A percentile compares a stretch with the other conserved stretches of the same genome.
Evolutionary conservation across 2,888 invertebrate species (phyloP).

Genomic region (Parelbella ahira): DNA sequence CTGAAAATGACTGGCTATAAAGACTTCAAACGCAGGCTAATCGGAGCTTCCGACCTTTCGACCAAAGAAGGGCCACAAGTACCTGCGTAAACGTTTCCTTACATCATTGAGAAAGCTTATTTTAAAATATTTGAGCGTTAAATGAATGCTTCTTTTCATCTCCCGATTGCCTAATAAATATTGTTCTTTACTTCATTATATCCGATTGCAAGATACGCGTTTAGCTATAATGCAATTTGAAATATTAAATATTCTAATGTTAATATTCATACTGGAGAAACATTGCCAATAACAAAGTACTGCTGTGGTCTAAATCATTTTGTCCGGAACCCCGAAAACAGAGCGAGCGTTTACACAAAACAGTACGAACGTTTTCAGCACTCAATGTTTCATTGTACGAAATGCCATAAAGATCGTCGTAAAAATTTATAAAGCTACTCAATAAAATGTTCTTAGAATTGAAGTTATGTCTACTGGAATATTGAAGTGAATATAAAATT

Average conservation of each 20-base stretch:
- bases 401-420: conserved; percentile 64
- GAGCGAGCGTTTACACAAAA: no score
- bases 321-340: no score
- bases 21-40: conserved; percentile 77
- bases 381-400: conserved; percentile 67
- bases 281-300: no score
- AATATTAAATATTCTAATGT: no score
- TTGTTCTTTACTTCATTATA: conserved; percentile 8
- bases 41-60: conserved; percentile 75
- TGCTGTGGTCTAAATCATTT: no score
- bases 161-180: conserved; percentile 8
- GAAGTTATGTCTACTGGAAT: conserved; percentile 11
- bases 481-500: conserved; percentile 13
- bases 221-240: no score
- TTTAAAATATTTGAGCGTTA: conserved; percentile 35
- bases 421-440: conserved; percentile 69
- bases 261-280: no score
- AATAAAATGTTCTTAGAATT: conserved; percentile 47
- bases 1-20: conserved; percentile 71
- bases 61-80: conserved; percentile 58
- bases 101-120: conserved; percentile 52
- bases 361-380: conserved; percentile 37
- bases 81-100: conserved; percentile 60
- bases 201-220: no score
- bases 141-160: conserved; percentile 16